Conservation (phyloP, 2,888 invertebrate genomes). For the Neoascia interrupta region DNA sequence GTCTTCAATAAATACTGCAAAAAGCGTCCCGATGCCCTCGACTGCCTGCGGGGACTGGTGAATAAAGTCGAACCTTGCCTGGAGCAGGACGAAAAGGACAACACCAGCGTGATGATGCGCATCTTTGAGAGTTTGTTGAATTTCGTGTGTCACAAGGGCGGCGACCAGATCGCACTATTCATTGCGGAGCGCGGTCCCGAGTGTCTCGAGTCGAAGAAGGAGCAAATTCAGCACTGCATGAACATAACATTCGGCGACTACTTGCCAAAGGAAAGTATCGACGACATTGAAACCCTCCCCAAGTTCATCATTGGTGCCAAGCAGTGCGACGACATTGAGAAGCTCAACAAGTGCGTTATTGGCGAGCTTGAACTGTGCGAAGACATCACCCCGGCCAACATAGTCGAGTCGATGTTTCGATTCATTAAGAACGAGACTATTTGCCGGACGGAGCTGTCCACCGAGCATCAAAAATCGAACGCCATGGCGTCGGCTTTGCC, state of each 20-base stretch:
- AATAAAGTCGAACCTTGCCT: slow-evolving; percentile 84
- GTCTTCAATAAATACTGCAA: slow-evolving; percentile 88
- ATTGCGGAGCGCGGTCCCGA: slow-evolving; percentile 90
- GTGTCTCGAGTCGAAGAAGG: slow-evolving; percentile 84
- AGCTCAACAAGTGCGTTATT: slow-evolving; percentile 75
- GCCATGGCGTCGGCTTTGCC: slow-evolving; percentile 9
- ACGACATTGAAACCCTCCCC: slow-evolving; percentile 81
- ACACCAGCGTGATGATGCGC: slow-evolving; percentile 83
- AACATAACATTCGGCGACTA: slow-evolving; percentile 83
- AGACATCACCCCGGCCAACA: slow-evolving; percentile 77
- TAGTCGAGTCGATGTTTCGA: slow-evolving; percentile 77
- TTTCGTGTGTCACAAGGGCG: slow-evolving; percentile 89
- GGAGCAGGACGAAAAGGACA: slow-evolving; percentile 82
- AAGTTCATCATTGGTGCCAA: slow-evolving; percentile 82
- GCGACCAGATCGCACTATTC: slow-evolving; percentile 90
- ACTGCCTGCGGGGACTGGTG: slow-evolving; percentile 83
- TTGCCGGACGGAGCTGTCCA: slow-evolving; percentile 71
- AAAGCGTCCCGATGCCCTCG: slow-evolving; percentile 79
- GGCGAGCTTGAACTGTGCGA: slow-evolving; percentile 74
- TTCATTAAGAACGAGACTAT: slow-evolving; percentile 77
- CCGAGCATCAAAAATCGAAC: slow-evolving; percentile 42
- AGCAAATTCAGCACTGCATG: slow-evolving; percentile 83
- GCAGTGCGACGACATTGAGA: slow-evolving; percentile 76
- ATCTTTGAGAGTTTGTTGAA: slow-evolving; percentile 85
- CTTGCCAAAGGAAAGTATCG: slow-evolving; percentile 78